phyloP scores from a whole-genome alignment of 1,140 invertebrate genomes.

The Andricus grossulariae region DNA sequence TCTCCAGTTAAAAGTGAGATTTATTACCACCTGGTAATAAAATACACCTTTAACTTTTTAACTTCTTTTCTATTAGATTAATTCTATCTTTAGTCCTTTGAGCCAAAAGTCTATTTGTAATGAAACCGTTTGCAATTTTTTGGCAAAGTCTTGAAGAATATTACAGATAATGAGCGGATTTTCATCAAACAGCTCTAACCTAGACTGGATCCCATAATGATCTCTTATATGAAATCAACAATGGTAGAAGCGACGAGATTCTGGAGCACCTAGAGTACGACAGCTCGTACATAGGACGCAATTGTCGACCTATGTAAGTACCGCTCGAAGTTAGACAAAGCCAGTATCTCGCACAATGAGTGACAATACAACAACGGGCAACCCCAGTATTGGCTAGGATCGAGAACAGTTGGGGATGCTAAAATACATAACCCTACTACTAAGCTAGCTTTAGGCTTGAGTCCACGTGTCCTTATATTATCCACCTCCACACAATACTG shows the following conservation, averaged over 20 bases:
- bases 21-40: no score
- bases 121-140: no score
- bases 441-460: neutral
- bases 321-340: slow-evolving; percentile 59
- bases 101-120: no score
- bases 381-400: slow-evolving; percentile 40
- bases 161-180: no score
- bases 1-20: no score
- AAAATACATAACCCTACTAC: no score
- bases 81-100: no score
- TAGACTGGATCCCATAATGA: slow-evolving; percentile 29
- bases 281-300: slow-evolving; percentile 36
- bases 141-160: no score
- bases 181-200: no score
- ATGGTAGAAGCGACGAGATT: slow-evolving; percentile 41
- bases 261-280: slow-evolving; percentile 41
- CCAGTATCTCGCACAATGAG: slow-evolving; percentile 50
- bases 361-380: slow-evolving; percentile 53
- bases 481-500: neutral
- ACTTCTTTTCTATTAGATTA: no score
- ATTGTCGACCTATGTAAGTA: slow-evolving; percentile 52
- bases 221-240: slow-evolving; percentile 43
- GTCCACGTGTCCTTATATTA: neutral
- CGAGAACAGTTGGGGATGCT: slow-evolving; percentile 37
- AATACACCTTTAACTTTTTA: no score